Conservation (phyloP, 2,888 invertebrate species). For the Atethmia centrago region DNA sequence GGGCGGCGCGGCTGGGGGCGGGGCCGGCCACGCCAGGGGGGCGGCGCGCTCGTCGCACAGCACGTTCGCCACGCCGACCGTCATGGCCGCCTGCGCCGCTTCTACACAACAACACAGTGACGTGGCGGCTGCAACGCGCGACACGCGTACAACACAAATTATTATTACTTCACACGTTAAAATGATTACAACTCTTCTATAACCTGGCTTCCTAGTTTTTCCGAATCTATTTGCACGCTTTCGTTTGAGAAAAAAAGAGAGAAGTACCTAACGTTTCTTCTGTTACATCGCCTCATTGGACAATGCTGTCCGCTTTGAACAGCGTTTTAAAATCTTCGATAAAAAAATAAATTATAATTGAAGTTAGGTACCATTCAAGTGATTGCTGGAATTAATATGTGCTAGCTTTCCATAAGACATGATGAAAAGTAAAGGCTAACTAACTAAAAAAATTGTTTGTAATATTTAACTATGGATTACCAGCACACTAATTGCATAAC, state of each 20-base stretch:
- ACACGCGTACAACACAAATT: slow-evolving; percentile 67
- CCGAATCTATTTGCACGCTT: not conserved
- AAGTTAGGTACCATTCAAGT: not conserved
- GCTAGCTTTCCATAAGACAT: not conserved
- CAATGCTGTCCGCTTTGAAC: not conserved
- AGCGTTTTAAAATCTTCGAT: not conserved
- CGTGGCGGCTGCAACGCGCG: slow-evolving; percentile 77
- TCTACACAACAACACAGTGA: slow-evolving; percentile 88
- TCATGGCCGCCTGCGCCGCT: slow-evolving; percentile 92
- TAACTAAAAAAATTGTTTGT: no score
- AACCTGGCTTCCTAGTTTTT: slow-evolving; percentile 11
- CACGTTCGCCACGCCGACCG: slow-evolving; percentile 92
- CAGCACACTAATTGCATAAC: not conserved
- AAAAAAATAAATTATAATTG: not conserved
- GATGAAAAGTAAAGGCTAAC: not conserved
- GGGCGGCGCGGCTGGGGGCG: slow-evolving; percentile 90
- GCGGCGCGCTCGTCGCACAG: slow-evolving; percentile 92
- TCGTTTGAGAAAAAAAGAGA: not conserved
- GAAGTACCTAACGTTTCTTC: no score
- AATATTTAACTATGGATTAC: no score
- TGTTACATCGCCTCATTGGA: not conserved
- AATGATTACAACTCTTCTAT: slow-evolving; percentile 23
- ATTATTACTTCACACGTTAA: slow-evolving; percentile 37
- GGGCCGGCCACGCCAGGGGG: slow-evolving; percentile 90
- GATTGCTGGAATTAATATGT: not conserved